A percentile compares a stretch with the other conserved stretches of the same genome.
Evolutionary conservation across 1,140 invertebrate genomes (phyloP).

Genomic region (Rhyzopertha dominica): DNA sequence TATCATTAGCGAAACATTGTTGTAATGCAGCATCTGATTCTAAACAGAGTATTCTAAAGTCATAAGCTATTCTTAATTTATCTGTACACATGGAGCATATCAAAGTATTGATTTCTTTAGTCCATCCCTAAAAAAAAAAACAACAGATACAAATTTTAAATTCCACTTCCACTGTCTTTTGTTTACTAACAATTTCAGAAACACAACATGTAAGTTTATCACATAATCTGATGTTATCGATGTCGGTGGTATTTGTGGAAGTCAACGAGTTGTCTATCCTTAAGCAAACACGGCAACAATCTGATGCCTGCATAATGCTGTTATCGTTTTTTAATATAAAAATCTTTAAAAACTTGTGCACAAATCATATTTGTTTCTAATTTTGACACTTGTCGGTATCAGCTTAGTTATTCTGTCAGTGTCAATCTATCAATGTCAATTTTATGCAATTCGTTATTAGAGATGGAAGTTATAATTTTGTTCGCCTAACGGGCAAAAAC

Average conservation of each 20-base stretch:
- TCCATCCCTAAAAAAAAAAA: slow-evolving; percentile 17
- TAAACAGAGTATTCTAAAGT: slow-evolving; percentile 20
- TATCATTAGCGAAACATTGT: slow-evolving; percentile 13
- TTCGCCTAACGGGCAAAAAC: too few relatives aligned
- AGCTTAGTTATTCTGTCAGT: too few relatives aligned
- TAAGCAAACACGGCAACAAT: slow-evolving; percentile 23
- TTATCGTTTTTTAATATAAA: slow-evolving; percentile 10
- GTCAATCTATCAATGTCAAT: too few relatives aligned
- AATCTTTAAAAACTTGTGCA: too few relatives aligned
- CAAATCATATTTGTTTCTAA: too few relatives aligned
- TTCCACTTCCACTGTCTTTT: background rate
- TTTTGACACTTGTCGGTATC: too few relatives aligned
- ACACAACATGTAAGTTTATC: slow-evolving; percentile 21
- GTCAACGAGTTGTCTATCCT: slow-evolving; percentile 19
- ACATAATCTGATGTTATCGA: slow-evolving; percentile 21
- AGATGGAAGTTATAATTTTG: too few relatives aligned
- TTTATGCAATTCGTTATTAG: too few relatives aligned
- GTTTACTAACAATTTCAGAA: slow-evolving; percentile 20
- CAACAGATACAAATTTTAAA: background rate
- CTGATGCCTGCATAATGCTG: slow-evolving; percentile 16
- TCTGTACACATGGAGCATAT: slow-evolving; percentile 21
- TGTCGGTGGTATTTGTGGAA: slow-evolving; percentile 11
- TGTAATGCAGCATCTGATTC: slow-evolving; percentile 19
- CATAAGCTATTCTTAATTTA: slow-evolving; percentile 20
- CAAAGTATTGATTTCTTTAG: slow-evolving; percentile 14